A percentile compares a stretch with the other conserved stretches of the same genome.
These are phyloP conservation scores for Andrena marginata DNA, from an alignment of 2,888 invertebrate species.

Conservation along the genomic window DNA sequence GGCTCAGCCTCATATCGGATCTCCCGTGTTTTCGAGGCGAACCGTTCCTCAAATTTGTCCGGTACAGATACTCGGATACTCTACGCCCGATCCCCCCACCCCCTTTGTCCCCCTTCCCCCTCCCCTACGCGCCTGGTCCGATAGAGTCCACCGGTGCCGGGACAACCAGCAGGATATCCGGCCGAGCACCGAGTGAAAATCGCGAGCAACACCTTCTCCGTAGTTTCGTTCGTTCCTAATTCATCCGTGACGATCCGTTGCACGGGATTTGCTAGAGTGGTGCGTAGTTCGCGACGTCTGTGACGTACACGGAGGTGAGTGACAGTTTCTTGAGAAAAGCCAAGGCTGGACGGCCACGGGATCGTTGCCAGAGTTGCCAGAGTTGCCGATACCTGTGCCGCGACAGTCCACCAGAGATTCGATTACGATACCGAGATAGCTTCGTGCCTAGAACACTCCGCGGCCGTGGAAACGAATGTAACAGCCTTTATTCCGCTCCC, in stretches of 20 bases:
- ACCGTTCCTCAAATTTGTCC: constrained; percentile 51
- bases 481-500: neutral
- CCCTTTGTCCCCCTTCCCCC: neutral
- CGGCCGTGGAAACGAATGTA: constrained; percentile 2
- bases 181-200: constrained; percentile 38
- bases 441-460: neutral
- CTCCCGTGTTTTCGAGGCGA: constrained; percentile 56
- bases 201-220: neutral
- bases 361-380: constrained; percentile 55
- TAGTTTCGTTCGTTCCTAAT: constrained; percentile 13
- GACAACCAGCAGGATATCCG: constrained; percentile 23
- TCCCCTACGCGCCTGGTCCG: neutral
- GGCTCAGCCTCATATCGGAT: constrained; percentile 73
- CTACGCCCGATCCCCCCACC: constrained; percentile 2
- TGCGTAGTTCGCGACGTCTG: constrained; percentile 70
- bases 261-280: constrained; percentile 44
- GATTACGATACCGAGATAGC: constrained; percentile 3
- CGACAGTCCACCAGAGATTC: constrained; percentile 3
- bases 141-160: constrained; percentile 12
- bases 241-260: constrained; percentile 8
- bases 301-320: constrained; percentile 72
- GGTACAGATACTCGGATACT: constrained; percentile 8
- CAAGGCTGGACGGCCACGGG: constrained; percentile 40
- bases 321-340: constrained; percentile 69
- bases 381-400: constrained; percentile 17